These are phyloP conservation scores for Caenorhabditis tropicalis DNA, from an alignment of 1,140 invertebrate genomes.

Conservation along the genomic window DNA sequence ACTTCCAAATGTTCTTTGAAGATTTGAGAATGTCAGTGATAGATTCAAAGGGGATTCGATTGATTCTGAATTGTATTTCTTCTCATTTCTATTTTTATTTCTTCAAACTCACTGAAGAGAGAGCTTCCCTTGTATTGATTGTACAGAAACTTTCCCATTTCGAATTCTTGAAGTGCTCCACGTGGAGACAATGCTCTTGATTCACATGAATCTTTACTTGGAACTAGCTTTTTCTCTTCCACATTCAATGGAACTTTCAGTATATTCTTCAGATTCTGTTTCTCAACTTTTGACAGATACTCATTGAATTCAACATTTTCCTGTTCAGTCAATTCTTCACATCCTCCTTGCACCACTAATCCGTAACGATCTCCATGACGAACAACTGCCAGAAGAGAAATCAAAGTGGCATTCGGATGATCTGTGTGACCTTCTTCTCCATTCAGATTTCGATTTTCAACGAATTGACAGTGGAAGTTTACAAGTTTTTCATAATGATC, in stretches of 20 bases:
- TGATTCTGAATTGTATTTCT: neutral
- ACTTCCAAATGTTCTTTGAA: conserved; percentile 5
- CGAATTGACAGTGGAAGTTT: neutral
- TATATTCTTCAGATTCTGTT: neutral
- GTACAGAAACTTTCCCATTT: neutral
- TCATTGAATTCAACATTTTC: neutral
- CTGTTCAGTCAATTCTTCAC: neutral
- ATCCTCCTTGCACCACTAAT: neutral
- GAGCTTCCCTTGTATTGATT: neutral
- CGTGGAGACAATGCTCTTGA: neutral
- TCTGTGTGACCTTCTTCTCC: neutral
- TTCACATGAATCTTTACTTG: neutral
- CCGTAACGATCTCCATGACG: conserved; percentile 10
- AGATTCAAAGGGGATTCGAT: neutral
- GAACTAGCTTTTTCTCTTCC: neutral
- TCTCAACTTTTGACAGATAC: neutral
- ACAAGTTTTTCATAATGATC: neutral
- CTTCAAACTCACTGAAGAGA: neutral
- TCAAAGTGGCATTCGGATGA: conserved; percentile 20
- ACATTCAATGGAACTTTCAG: neutral
- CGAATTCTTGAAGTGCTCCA: neutral
- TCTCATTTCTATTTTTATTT: neutral
- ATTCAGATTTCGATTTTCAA: neutral
- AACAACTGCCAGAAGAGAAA: neutral
- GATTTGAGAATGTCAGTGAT: neutral